Evolutionary conservation across 1,140 invertebrate species (phyloP).

Genomic region (Platyura marginata): DNA sequence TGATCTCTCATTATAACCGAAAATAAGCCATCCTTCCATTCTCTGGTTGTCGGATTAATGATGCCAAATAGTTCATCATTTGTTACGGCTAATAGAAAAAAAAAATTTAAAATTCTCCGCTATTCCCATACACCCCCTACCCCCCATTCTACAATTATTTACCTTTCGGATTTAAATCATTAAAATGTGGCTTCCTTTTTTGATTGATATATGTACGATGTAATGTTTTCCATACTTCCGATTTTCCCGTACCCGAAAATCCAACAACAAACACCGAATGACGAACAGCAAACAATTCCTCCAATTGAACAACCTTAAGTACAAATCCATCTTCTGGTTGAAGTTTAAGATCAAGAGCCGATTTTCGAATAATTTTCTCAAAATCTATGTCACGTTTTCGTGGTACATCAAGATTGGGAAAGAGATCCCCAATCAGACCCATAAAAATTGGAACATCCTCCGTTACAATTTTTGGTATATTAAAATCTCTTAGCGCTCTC

Average conservation of each 20-base stretch:
- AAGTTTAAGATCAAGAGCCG: slow-evolving; percentile 62
- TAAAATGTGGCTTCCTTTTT: slow-evolving; percentile 62
- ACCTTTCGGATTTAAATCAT: slow-evolving; percentile 80
- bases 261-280: slow-evolving; percentile 91
- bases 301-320: slow-evolving; percentile 66
- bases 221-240: slow-evolving; percentile 82
- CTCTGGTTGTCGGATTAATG: slow-evolving; percentile 82
- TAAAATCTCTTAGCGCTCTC: slow-evolving; percentile 80
- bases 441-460: slow-evolving; percentile 81
- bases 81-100: slow-evolving; percentile 50
- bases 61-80: slow-evolving; percentile 91
- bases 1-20: slow-evolving; percentile 84
- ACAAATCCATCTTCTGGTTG: slow-evolving; percentile 79
- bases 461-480: slow-evolving; percentile 81
- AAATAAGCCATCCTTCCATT: slow-evolving; percentile 92
- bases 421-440: slow-evolving; percentile 78
- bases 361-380: slow-evolving; percentile 58
- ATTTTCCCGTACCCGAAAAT: slow-evolving; percentile 84
- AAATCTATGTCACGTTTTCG: slow-evolving; percentile 66
- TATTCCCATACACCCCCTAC: too few relatives aligned
- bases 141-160: too few relatives aligned
- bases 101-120: too few relatives aligned
- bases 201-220: slow-evolving; percentile 58
- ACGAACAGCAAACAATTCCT: slow-evolving; percentile 79
- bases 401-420: slow-evolving; percentile 76